Percentiles rank a stretch among this genome's conserved stretches.
phyloP scores from a whole-genome alignment of 2,113 vertebrate species.

The Platysteira castanea region DNA sequence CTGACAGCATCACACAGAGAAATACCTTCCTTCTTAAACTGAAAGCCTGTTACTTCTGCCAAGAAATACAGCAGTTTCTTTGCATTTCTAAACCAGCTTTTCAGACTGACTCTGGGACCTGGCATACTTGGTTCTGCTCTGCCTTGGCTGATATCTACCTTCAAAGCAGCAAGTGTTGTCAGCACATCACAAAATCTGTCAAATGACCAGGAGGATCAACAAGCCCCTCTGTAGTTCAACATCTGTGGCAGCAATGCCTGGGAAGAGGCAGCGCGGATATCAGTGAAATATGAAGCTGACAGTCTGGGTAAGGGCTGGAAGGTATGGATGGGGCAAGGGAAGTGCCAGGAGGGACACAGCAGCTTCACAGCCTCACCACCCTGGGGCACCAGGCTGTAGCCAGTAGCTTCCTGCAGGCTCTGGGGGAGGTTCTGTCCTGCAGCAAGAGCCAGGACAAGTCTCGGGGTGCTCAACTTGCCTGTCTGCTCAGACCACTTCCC shows the following conservation, averaged over 20 bases:
- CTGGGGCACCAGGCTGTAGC: not conserved
- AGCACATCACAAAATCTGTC: not conserved
- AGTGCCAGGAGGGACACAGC: not conserved
- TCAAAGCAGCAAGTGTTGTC: not conserved
- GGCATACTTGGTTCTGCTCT: not conserved
- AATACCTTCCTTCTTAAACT: not conserved
- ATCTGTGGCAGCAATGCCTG: not conserved
- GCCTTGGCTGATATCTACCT: not conserved
- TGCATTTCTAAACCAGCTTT: not conserved
- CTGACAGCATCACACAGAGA: rapidly evolving
- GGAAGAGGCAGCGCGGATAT: not conserved
- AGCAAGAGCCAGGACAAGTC: not conserved
- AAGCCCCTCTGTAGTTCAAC: not conserved
- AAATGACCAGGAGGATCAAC: not conserved
- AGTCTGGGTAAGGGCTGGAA: not conserved
- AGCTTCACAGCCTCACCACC: not conserved
- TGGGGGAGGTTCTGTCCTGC: not conserved
- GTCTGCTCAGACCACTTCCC: not conserved
- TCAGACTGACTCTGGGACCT: not conserved
- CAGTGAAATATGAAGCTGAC: not conserved
- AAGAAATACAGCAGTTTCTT: not conserved
- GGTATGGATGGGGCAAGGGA: not conserved
- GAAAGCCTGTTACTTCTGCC: not conserved
- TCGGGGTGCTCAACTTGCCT: not conserved
- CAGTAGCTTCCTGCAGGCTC: not conserved